Evolutionary conservation across 2,888 invertebrate genomes (phyloP), one percentile per base, ranked within the genome.

Genomic region (Pseudococcus jackbeardsleyi): DNA sequence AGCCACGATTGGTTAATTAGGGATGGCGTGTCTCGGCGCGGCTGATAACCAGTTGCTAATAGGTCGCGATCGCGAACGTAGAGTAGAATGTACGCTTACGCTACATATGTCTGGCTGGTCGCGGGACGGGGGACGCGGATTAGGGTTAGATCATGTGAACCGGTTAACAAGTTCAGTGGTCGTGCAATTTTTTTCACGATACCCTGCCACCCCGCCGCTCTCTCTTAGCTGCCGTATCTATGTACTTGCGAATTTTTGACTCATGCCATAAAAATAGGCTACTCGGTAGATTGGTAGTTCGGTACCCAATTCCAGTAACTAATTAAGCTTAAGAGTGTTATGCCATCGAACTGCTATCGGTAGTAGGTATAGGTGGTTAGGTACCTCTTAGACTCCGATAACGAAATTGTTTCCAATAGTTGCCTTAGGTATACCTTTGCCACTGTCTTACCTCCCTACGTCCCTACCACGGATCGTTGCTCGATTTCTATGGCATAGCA

Each of bases 1-100:
- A 26, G 72, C 72, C 33, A 22, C 15, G 26, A 77, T 77, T 77
- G 72, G 72, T 77, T 33, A 22, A 77, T 15, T 50, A 77, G 15
- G 33, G 72, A 77, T 77, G 72, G 72, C 72, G 72, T 77, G 72
- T 77, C 72, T 15, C 72, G 72, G 17, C 72, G 72, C 72, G 33
- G 72, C 39, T 77, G 72, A 77, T 77, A 77, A 77, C 72, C 72
- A 77, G 72, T 77, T 77, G 39, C 33, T 77, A 77, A 77, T 77
- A 77, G 72, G 72, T 77, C 72, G 72, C 39, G 72, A 33, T 11
- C 72, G 39, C 22, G 22, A 9, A 9, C 46, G n/a, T n/a, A n/a
- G n/a, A n/a, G n/a, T n/a, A n/a, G n/a, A n/a, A n/a, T n/a, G n/a
- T n/a, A n/a, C n/a, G n/a, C n/a, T n/a, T n/a, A n/a, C n/a, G n/a